These are phyloP conservation scores for Myrmecobius fasciatus DNA, from an alignment of 2,113 vertebrate species.

Conservation along the genomic window DNA sequence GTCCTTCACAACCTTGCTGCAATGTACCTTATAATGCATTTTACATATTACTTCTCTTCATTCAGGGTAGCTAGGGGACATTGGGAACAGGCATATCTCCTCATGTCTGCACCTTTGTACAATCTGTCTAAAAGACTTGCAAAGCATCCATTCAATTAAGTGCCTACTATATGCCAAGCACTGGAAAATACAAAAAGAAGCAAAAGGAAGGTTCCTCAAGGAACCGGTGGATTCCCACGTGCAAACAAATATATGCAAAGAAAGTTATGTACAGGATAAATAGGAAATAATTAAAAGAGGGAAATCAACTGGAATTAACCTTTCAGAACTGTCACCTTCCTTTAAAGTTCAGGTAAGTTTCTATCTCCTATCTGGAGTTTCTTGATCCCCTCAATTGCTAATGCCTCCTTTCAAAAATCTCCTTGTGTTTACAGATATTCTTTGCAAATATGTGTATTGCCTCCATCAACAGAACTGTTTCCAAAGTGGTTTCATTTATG, in stretches of 20 bases:
- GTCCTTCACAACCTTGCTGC: background rate
- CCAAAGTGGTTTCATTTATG: background rate
- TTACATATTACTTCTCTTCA: background rate
- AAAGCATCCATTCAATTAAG: background rate
- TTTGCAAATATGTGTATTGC: background rate
- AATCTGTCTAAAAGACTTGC: background rate
- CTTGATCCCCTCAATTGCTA: background rate
- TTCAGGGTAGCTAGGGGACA: background rate
- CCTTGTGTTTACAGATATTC: background rate
- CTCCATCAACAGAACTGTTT: background rate
- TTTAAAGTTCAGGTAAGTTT: background rate
- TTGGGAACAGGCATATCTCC: background rate
- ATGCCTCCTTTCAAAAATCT: background rate
- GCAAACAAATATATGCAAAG: background rate
- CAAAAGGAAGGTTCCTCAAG: background rate
- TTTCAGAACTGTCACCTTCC: background rate
- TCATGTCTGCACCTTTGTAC: background rate
- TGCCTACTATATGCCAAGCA: background rate
- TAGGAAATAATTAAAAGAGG: background rate
- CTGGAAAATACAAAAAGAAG: background rate
- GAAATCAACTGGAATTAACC: background rate
- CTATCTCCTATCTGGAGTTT: background rate
- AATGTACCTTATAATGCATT: background rate
- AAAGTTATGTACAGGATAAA: background rate
- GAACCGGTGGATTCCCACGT: background rate